Percentiles rank a stretch among this genome's conserved stretches.
Conservation (phyloP, 2,113 vertebrate species). For the Speoplatyrhinus poulsoni region DNA sequence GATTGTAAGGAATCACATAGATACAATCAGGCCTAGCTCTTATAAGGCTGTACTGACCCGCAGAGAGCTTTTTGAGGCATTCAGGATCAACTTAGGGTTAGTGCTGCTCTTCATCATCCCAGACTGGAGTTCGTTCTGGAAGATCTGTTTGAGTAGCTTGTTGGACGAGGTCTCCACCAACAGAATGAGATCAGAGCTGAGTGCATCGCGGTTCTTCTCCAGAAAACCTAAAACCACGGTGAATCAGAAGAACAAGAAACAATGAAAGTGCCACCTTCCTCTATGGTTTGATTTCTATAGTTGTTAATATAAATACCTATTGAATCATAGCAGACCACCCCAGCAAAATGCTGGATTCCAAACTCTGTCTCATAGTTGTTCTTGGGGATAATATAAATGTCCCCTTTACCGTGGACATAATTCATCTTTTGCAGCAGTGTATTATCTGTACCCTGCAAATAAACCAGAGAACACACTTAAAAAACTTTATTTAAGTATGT, state of each 20-base stretch:
- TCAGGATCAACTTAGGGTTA: conserved; percentile 65
- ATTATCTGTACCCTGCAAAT: conserved; percentile 85
- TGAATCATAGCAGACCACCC: conserved; percentile 86
- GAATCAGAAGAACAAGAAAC: neutral
- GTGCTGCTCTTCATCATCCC: conserved; percentile 35
- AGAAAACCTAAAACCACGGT: conserved; percentile 82
- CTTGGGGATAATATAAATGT: conserved; percentile 84
- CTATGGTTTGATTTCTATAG: neutral
- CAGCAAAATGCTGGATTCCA: conserved; percentile 92
- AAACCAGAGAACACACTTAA: conserved; percentile 14
- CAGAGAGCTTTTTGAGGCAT: conserved; percentile 45
- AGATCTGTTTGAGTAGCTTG: conserved; percentile 86
- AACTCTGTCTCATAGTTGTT: conserved; percentile 86
- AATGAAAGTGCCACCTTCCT: neutral
- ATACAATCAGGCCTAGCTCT: neutral
- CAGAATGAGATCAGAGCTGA: conserved; percentile 84
- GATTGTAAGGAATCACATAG: no score
- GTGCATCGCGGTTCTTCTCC: conserved; percentile 92
- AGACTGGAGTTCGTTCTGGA: conserved; percentile 72
- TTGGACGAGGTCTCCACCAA: conserved; percentile 86
- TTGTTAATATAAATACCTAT: conserved; percentile 76
- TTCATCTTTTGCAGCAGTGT: conserved; percentile 91
- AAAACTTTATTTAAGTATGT: neutral
- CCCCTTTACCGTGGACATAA: conserved; percentile 78
- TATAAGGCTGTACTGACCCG: conserved; percentile 48